These are phyloP conservation scores for Pteronotus mesoamericanus DNA, from an alignment of 2,797 vertebrate genomes.

Conservation along the genomic window DNA sequence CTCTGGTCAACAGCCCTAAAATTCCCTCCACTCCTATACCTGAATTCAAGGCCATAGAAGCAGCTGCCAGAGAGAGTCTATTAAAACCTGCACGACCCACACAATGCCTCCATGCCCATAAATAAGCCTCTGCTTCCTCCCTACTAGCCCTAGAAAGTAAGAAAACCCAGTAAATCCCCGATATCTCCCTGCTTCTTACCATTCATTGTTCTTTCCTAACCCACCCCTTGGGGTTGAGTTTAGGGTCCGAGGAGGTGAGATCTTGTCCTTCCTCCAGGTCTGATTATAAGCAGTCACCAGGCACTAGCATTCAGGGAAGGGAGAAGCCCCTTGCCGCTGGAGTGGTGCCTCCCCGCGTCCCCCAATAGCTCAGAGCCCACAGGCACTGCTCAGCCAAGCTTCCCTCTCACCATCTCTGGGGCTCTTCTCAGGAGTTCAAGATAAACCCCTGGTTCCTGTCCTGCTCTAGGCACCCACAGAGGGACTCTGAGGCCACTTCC, in stretches of 20 bases:
- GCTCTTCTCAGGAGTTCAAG: neutral
- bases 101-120: slow-evolving; percentile 87
- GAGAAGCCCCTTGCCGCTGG: neutral
- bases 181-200: neutral
- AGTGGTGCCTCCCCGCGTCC: neutral
- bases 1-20: slow-evolving; percentile 80
- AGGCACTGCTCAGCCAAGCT: neutral
- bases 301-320: neutral
- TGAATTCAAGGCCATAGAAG: slow-evolving; percentile 91
- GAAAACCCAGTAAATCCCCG: slow-evolving; percentile 87
- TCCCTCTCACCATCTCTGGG: neutral
- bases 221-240: slow-evolving; percentile 71
- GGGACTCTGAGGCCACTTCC: neutral
- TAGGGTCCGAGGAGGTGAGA: slow-evolving; percentile 45
- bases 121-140: slow-evolving; percentile 90
- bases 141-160: slow-evolving; percentile 91
- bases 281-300: slow-evolving; percentile 62
- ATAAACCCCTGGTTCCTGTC: neutral
- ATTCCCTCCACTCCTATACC: slow-evolving; percentile 87
- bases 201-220: slow-evolving; percentile 52
- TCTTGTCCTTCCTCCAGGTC: slow-evolving; percentile 39
- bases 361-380: neutral
- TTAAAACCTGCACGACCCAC: slow-evolving; percentile 83
- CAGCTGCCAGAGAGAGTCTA: slow-evolving; percentile 87
- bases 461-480: neutral